Percentiles rank a stretch among this genome's conserved stretches.
phyloP scores from a whole-genome alignment of 2,797 vertebrate genomes.

The Enteromius argenteus region DNA sequence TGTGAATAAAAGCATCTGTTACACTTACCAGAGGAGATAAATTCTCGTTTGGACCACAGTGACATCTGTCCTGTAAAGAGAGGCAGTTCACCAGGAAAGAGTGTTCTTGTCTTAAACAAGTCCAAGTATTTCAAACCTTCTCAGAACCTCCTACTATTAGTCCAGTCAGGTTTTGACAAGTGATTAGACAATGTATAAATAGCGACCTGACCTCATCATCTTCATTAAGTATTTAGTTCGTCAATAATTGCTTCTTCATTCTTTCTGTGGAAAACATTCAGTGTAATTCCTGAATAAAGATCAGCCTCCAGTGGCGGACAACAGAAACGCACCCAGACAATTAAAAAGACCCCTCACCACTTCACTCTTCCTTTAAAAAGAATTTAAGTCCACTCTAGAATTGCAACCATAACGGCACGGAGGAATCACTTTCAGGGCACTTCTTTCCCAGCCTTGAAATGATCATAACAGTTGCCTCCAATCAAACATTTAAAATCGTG shows the following conservation, averaged over 20 bases:
- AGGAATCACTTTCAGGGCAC: not conserved
- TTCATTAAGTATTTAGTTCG: not conserved
- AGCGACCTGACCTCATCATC: not conserved
- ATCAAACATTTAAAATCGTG: not conserved
- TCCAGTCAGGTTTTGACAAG: not conserved
- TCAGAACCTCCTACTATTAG: not conserved
- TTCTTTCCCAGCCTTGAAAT: not conserved
- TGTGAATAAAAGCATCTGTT: conserved; percentile 19
- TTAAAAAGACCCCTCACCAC: too few relatives aligned
- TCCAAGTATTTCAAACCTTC: not conserved
- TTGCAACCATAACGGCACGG: too few relatives aligned
- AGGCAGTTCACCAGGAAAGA: not conserved
- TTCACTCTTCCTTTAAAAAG: too few relatives aligned
- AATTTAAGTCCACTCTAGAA: too few relatives aligned
- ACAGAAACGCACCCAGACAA: conserved; percentile 21
- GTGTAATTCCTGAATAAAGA: not conserved
- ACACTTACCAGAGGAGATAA: not conserved
- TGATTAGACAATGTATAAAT: not conserved
- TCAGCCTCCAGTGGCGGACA: conserved; percentile 61
- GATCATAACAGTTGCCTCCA: not conserved
- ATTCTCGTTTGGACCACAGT: not conserved
- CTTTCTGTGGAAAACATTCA: not conserved
- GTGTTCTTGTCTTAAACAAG: not conserved
- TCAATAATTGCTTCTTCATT: not conserved
- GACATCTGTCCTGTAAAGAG: not conserved